Conservation (phyloP, 1,140 invertebrate species). For the Brachionus calyciflorus region DNA sequence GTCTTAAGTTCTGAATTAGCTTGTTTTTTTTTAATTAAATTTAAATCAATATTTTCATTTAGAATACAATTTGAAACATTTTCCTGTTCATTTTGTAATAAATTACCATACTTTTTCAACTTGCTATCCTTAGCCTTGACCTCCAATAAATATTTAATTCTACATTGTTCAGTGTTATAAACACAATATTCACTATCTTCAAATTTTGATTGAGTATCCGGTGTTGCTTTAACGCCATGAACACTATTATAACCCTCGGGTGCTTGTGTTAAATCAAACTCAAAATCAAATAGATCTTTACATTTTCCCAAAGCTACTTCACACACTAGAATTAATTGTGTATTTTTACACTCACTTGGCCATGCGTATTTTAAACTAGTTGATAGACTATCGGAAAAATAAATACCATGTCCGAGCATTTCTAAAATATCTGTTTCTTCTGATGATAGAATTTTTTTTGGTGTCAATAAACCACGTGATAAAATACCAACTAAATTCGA, state of each 20-base stretch:
- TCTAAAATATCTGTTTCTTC: constrained; percentile 52
- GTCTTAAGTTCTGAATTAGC: neutral
- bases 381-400: constrained; percentile 57
- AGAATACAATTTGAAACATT: too few relatives aligned
- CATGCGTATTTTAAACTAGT: constrained; percentile 47
- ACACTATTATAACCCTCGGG: constrained; percentile 58
- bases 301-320: constrained; percentile 57
- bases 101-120: neutral
- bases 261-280: constrained; percentile 36
- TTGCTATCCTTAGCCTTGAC: constrained; percentile 50
- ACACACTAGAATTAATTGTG: constrained; percentile 54
- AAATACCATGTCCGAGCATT: constrained; percentile 57
- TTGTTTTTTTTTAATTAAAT: neutral
- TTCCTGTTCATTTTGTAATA: neutral
- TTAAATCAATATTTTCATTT: neutral
- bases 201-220: constrained; percentile 51
- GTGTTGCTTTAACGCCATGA: constrained; percentile 53
- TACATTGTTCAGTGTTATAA: constrained; percentile 55
- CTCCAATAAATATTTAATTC: constrained; percentile 57
- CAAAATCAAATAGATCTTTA: constrained; percentile 47
- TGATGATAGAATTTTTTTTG: constrained; percentile 52
- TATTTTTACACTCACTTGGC: constrained; percentile 46
- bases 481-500: constrained; percentile 58
- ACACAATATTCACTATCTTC: constrained; percentile 59
- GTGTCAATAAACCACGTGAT: constrained; percentile 57